Percentiles rank a stretch among this genome's conserved stretches.
Conservation (phyloP, 2,888 invertebrate species). For the Hermaeophaga mercurialis region DNA sequence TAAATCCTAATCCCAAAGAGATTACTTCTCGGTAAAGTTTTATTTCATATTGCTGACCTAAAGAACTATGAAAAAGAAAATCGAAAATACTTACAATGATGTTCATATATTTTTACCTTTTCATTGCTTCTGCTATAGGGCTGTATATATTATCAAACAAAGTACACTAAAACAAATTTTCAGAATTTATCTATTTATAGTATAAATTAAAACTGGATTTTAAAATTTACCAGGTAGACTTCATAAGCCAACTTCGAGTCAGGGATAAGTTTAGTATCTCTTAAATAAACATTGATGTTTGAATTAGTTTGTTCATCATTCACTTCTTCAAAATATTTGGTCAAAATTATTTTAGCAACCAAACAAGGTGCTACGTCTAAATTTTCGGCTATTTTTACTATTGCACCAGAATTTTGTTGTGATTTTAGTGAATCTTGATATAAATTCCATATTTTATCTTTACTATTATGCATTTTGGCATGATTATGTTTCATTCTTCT, state of each 20-base stretch:
- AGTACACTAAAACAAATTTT: conserved; percentile 65
- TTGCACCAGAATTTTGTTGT: conserved; percentile 63
- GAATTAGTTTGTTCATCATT: conserved; percentile 50
- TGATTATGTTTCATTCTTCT: conserved; percentile 68
- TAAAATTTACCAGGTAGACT: conserved; percentile 68
- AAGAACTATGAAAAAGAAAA: conserved; percentile 62
- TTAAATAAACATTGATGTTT: conserved; percentile 63
- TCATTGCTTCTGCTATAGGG: conserved; percentile 76
- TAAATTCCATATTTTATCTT: conserved; percentile 58
- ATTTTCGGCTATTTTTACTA: conserved; percentile 64
- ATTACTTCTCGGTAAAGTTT: conserved; percentile 69
- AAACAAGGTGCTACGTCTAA: conserved; percentile 64
- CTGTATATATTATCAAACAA: conserved; percentile 86
- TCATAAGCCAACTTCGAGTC: conserved; percentile 75
- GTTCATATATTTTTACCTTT: conserved; percentile 62
- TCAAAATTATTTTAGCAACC: conserved; percentile 64
- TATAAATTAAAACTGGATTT: neutral
- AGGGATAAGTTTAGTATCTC: conserved; percentile 74
- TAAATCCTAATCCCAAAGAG: conserved; percentile 65
- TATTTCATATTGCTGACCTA: conserved; percentile 87
- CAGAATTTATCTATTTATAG: conserved; percentile 11
- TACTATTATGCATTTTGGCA: conserved; percentile 64
- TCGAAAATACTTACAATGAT: neutral
- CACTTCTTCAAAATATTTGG: conserved; percentile 56
- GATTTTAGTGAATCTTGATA: conserved; percentile 55